Conservation (phyloP, 2,797 vertebrate genomes). For the Monodelphis domestica region DNA sequence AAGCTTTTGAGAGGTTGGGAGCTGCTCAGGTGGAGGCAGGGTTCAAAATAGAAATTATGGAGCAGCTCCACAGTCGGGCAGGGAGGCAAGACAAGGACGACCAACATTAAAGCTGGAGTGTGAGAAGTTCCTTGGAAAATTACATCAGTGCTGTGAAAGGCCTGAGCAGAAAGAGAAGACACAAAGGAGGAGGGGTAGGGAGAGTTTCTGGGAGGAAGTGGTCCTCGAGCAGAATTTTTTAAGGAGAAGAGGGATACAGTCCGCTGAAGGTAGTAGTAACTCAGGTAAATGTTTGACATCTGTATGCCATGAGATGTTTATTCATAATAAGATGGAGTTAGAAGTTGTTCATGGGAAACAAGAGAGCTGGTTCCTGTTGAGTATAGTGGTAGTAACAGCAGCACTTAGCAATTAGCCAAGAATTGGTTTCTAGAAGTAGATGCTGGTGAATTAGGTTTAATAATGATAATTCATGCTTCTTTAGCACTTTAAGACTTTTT, state of each 20-base stretch:
- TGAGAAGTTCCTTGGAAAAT: no score
- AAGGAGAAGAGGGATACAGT: neutral
- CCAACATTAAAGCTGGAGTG: no score
- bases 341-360: conserved; percentile 60
- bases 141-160: no score
- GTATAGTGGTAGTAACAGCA: conserved; percentile 67
- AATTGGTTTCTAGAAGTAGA: conserved; percentile 71
- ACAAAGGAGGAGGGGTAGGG: no score
- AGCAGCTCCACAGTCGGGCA: no score
- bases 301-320: conserved; percentile 57
- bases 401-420: conserved; percentile 69
- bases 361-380: conserved; percentile 63
- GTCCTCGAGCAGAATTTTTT: no score
- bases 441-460: conserved; percentile 47
- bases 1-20: no score
- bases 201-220: no score
- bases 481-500: neutral
- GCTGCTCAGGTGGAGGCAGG: no score
- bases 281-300: conserved; percentile 50
- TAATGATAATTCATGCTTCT: neutral
- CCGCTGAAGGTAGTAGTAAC: neutral
- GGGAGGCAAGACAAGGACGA: no score
- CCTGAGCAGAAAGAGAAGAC: no score
- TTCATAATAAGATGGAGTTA: conserved; percentile 69
- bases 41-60: no score